phyloP scores from a whole-genome alignment of 2,888 invertebrate species.

The Drosophila tripunctata region DNA sequence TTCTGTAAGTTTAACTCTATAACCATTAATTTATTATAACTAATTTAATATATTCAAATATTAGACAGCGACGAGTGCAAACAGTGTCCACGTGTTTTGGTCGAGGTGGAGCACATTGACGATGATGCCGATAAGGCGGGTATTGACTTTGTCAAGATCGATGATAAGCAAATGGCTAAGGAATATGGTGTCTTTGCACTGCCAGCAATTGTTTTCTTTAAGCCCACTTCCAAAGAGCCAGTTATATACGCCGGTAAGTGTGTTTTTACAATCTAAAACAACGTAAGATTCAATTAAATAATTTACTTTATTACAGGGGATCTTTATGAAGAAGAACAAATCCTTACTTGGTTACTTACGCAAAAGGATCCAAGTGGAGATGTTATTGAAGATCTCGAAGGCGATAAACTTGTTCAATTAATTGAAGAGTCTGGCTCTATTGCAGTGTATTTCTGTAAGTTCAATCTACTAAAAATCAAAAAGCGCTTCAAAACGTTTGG shows the following conservation, averaged over 20 bases:
- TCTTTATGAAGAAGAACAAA: constrained; percentile 93
- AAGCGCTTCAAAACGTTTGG: constrained; percentile 27
- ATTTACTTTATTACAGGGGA: constrained; percentile 87
- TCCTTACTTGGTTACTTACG: constrained; percentile 94
- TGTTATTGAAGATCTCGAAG: constrained; percentile 94
- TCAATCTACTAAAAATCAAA: constrained; percentile 9
- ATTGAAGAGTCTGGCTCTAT: constrained; percentile 92
- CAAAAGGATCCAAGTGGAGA: constrained; percentile 97
- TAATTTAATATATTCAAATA: background rate
- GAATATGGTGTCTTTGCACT: constrained; percentile 95
- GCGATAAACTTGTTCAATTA: constrained; percentile 89
- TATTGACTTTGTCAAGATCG: constrained; percentile 96
- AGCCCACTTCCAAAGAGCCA: constrained; percentile 93
- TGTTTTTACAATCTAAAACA: background rate
- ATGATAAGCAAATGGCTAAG: constrained; percentile 94
- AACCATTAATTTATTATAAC: background rate
- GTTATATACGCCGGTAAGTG: constrained; percentile 94
- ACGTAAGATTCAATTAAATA: background rate
- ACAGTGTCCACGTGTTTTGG: constrained; percentile 94
- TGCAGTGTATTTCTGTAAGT: constrained; percentile 97
- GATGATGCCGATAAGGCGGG: constrained; percentile 96
- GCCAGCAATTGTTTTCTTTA: constrained; percentile 95
- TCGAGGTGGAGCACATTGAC: constrained; percentile 96
- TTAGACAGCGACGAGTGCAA: constrained; percentile 98
- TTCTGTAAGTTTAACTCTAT: constrained; percentile 90